Evolutionary conservation across 2,888 invertebrate species (phyloP), one percentile per base, ranked within the genome.

Genomic region (Lymantria monacha): DNA sequence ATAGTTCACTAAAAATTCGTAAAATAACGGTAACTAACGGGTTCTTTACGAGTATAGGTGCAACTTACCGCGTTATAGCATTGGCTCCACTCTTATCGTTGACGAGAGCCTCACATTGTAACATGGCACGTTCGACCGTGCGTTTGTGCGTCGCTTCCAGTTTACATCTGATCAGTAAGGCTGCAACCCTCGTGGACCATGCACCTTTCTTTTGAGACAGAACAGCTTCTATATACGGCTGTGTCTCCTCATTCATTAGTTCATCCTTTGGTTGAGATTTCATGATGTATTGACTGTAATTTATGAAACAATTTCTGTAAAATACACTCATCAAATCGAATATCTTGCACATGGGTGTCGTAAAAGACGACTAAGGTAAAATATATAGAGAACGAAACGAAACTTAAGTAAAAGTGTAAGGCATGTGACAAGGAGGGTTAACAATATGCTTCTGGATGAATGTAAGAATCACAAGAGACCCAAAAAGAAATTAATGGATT

Each of bases 121-220:
- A 92, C 93, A 98, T 94, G 15, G 98, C 95, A 38, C 99, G 92
- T 76, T 98, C 98, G 11, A 98, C 94, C 0, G 97, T 96, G 49
- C 98, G 93, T 50, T 95, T 94, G 69, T 95, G 95, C 44, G 92
- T 92, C 0, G 94, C 93, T 80, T 99, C 98, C 47, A 97, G 81
- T 53, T 93, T 92, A 63, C 97, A 96, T 48, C 98, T 93, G 11
- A 95, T 86, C 0, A 96, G 86, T 14, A 99, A 83, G 0, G 97
- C 94, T 0, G 95, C 93, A 37, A 95, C 93, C 46, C 97, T 94
- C 1, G 97, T 92, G 40, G 95, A 85, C 95, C 98, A 97, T 36
- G 95, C 93, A 0, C 94, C 94, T 46, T 92, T 92, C 52, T 94
- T 93, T 66, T 94, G 94, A 7, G 93, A 83, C 0, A 95, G 83